phyloP scores from a whole-genome alignment of 2,888 invertebrate genomes.

The Autographa gamma region DNA sequence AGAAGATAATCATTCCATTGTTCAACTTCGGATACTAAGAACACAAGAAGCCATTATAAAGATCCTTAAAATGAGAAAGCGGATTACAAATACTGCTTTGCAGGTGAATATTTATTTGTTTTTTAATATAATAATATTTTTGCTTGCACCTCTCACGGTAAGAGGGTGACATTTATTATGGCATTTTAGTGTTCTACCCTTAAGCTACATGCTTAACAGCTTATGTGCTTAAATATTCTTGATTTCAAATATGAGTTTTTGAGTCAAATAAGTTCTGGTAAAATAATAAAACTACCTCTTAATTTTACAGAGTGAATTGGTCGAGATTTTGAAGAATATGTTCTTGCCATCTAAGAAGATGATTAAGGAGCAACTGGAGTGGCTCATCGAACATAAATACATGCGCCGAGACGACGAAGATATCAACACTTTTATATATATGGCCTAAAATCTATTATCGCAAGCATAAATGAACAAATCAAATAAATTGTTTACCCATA shows the following conservation, averaged over 20 bases:
- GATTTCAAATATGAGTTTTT: too few relatives aligned
- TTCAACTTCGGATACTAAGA: slow-evolving; percentile 97
- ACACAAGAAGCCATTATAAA: slow-evolving; percentile 99
- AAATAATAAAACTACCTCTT: not conserved
- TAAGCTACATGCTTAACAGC: too few relatives aligned
- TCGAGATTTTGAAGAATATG: slow-evolving; percentile 99
- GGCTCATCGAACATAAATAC: slow-evolving; percentile 99
- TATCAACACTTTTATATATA: slow-evolving; percentile 99
- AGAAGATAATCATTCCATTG: slow-evolving; percentile 99
- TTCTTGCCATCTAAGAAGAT: slow-evolving; percentile 99
- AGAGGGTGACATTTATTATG: too few relatives aligned
- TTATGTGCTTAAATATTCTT: too few relatives aligned
- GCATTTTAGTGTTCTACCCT: too few relatives aligned
- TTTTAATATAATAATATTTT: not conserved
- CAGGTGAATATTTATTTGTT: slow-evolving; percentile 88
- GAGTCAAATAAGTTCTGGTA: not conserved
- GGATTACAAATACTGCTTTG: slow-evolving; percentile 97
- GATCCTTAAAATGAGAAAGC: slow-evolving; percentile 99
- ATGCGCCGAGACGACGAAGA: slow-evolving; percentile 99
- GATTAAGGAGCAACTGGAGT: slow-evolving; percentile 99
- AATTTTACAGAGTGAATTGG: slow-evolving; percentile 94
- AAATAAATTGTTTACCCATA: slow-evolving; percentile 82
- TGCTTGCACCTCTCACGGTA: not conserved
- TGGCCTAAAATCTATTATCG: slow-evolving; percentile 91
- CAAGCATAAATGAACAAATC: slow-evolving; percentile 72